Evolutionary conservation across 2,888 invertebrate genomes (phyloP).

Genomic region (Syrphus vitripennis): DNA sequence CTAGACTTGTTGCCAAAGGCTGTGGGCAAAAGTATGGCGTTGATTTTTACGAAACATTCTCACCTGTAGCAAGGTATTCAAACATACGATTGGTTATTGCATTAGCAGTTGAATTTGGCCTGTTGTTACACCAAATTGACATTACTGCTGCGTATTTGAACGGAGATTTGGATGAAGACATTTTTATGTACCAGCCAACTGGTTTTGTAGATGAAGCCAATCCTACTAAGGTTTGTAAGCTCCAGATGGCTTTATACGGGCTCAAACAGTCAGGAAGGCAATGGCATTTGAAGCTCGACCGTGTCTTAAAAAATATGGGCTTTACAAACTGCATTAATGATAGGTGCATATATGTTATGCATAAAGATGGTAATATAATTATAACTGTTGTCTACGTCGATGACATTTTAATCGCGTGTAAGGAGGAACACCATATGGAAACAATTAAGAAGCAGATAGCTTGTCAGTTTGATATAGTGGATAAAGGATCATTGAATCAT

Average conservation of each 20-base stretch:
- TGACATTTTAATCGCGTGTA: background rate
- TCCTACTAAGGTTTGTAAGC: too few species aligned
- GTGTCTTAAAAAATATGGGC: background rate
- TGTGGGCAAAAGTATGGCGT: too few species aligned
- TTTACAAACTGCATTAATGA: background rate
- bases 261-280: too few species aligned
- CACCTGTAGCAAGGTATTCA: conserved; percentile 19
- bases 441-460: background rate
- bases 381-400: background rate
- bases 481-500: background rate
- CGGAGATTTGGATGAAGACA: too few species aligned
- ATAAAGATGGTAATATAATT: background rate
- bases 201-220: too few species aligned
- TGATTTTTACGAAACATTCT: conserved; percentile 37
- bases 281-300: background rate
- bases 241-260: too few species aligned
- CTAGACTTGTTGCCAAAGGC: too few species aligned
- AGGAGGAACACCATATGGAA: too few species aligned
- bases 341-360: background rate
- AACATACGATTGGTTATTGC: conserved; percentile 23
- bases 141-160: too few species aligned
- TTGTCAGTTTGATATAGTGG: background rate
- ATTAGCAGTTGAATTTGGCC: conserved; percentile 9
- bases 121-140: conserved; percentile 26
- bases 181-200: too few species aligned